Base-by-base conservation (phyloP, 2,797 vertebrate genomes). In the Channa striata region DNA sequence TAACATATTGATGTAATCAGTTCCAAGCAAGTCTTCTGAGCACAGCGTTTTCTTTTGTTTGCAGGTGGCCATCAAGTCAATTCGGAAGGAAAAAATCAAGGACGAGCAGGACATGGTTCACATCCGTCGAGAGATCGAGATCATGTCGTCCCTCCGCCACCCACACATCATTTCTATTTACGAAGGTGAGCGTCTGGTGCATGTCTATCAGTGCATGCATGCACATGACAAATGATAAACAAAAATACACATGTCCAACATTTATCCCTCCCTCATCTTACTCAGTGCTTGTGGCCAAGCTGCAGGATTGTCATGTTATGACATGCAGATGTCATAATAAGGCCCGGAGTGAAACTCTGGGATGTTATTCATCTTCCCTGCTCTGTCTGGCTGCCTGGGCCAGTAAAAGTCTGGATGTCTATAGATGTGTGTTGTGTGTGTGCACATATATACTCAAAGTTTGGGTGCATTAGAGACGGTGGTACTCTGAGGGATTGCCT, bases 61-160 rank as follows among this genome's bases (percentile, higher is more conserved):
- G 67, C 64, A 99, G 98, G 97, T 99, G 81, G 98, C 98, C 39
- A 98, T 99, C 87, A 99, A 99, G 87, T 98, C 96, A 0, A 98
- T 99, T 84, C 92, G 95, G 65, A 99, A 99, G 80, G 96, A 98
- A 79, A 97, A 94, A 90, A 97, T 99, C 89, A 97, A 95, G 89
- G 96, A 97, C 69, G 97, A 99, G 68, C 96, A 97, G 88, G 98
- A 99, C 86, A 95, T 99, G 52, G 89, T 95, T 44, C 97, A 98
- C 73, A 99, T 99, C 80, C 95, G 97, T n/a, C 89, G 98, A 73
- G 98, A 99, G 92, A 99, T 98, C 5, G 98, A 99, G 91, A 98
- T 99, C 92, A 99, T 99, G 97, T 98, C 97, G 0, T 97, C 97
- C 2, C 96, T 99, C 77, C 96, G 94, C 84, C 98, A 99, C 88